Conservation (phyloP, 2,888 invertebrate species). For the Lycaena phlaeas region DNA sequence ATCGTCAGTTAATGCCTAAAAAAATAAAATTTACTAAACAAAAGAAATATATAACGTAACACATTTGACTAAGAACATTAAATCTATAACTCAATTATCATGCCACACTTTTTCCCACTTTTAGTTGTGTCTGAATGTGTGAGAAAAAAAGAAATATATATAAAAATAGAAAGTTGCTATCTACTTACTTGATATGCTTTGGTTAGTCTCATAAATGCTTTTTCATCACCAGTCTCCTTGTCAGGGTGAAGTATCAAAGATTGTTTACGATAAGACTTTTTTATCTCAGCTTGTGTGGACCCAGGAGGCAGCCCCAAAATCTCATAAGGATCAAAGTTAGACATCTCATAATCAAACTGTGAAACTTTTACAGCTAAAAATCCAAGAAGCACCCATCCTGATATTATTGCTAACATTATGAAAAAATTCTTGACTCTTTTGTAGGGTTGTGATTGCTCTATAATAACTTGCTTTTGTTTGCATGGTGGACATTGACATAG, state of each 20-base stretch:
- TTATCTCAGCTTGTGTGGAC: constrained; percentile 90
- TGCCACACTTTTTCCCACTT: too few relatives aligned
- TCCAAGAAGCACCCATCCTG: constrained; percentile 87
- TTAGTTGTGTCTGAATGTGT: too few relatives aligned
- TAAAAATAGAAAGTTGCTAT: too few relatives aligned
- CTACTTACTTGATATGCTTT: constrained; percentile 87
- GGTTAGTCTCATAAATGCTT: constrained; percentile 96
- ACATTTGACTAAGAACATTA: too few relatives aligned
- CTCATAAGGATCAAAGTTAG: constrained; percentile 98
- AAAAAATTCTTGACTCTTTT: constrained; percentile 85
- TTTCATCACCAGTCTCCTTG: constrained; percentile 96
- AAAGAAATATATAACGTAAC: too few relatives aligned
- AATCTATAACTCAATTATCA: too few relatives aligned
- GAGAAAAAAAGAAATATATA: too few relatives aligned
- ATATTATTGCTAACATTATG: constrained; percentile 83
- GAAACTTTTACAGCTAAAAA: constrained; percentile 93
- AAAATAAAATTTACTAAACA: too few relatives aligned
- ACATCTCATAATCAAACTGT: constrained; percentile 98
- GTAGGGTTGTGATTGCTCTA: constrained; percentile 92
- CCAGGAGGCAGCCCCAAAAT: constrained; percentile 92
- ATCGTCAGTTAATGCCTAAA: constrained; percentile 94
- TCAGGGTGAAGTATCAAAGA: constrained; percentile 97
- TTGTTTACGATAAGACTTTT: constrained; percentile 94
- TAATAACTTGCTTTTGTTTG: constrained; percentile 83
- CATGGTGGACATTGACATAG: constrained; percentile 94